Evolutionary conservation across 1,140 invertebrate species (phyloP).

Genomic region (Aphaenogaster rudis): DNA sequence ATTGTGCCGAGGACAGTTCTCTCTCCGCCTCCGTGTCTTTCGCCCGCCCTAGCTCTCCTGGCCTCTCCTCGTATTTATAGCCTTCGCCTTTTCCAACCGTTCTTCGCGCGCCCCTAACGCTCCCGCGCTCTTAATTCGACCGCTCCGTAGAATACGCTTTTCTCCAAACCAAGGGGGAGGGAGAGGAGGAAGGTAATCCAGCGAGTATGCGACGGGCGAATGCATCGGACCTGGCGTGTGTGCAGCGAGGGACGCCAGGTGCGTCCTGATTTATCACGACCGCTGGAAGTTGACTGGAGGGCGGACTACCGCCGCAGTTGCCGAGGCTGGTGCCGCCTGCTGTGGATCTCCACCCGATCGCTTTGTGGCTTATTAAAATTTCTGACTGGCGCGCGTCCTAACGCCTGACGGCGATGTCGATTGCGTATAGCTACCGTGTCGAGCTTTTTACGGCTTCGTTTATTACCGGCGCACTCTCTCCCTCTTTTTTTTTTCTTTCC

Average conservation of each 20-base stretch:
- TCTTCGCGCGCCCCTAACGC: slow-evolving; percentile 58
- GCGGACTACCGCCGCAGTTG: slow-evolving; percentile 12
- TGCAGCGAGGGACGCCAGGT: slow-evolving; percentile 66
- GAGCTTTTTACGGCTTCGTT: slow-evolving; percentile 42
- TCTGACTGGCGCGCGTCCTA: slow-evolving; percentile 31
- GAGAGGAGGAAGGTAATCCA: slow-evolving; percentile 64
- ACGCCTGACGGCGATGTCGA: slow-evolving; percentile 21
- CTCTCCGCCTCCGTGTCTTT: slow-evolving; percentile 69
- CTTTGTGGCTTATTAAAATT: slow-evolving; percentile 73
- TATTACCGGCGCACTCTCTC: not conserved
- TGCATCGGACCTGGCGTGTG: slow-evolving; percentile 57
- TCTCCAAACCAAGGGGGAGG: slow-evolving; percentile 33
- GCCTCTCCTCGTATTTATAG: slow-evolving; percentile 75
- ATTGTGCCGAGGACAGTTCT: slow-evolving; percentile 78
- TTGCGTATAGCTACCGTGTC: not conserved
- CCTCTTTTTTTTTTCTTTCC: not conserved
- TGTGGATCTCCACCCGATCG: slow-evolving; percentile 22
- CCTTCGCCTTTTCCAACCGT: slow-evolving; percentile 74
- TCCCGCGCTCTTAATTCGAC: slow-evolving; percentile 74
- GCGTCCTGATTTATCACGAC: slow-evolving; percentile 71
- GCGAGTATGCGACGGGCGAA: slow-evolving; percentile 56
- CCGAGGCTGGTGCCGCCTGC: slow-evolving; percentile 23
- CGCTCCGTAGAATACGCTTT: slow-evolving; percentile 71
- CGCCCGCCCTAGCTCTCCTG: slow-evolving; percentile 40
- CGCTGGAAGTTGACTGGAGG: slow-evolving; percentile 69